phyloP scores from a whole-genome alignment of 1,140 invertebrate species.

The Araneus ventricosus region DNA sequence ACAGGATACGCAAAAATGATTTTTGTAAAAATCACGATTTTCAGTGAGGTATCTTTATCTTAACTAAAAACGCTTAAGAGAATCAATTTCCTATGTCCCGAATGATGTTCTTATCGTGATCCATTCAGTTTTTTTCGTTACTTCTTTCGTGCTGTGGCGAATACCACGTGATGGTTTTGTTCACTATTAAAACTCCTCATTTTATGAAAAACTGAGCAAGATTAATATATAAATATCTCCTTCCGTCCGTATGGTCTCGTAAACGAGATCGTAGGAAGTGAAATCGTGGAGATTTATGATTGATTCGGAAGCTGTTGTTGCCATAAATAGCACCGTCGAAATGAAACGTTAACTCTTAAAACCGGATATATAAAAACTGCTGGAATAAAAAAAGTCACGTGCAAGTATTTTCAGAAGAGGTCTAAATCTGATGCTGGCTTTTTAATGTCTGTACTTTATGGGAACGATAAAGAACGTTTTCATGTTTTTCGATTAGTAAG shows the following conservation, averaged over 20 bases:
- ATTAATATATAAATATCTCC: background rate
- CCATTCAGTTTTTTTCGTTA: background rate
- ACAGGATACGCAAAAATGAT: too few species aligned
- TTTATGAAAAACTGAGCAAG: too few species aligned
- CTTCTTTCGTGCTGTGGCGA: too few species aligned
- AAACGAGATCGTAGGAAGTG: background rate
- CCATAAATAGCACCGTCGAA: background rate
- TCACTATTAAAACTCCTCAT: too few species aligned
- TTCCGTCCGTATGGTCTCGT: background rate
- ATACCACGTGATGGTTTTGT: too few species aligned
- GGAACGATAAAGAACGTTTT: background rate
- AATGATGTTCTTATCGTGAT: background rate
- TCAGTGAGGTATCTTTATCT: too few species aligned
- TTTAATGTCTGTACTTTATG: background rate
- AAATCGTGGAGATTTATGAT: slow-evolving; percentile 21
- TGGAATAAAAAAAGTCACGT: background rate
- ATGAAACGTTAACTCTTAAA: slow-evolving; percentile 22
- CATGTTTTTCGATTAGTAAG: too few species aligned
- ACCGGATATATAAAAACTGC: background rate
- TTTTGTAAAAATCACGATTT: too few species aligned
- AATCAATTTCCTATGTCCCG: background rate
- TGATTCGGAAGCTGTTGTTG: background rate
- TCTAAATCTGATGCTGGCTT: background rate
- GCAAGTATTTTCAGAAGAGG: background rate
- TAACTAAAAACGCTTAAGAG: background rate